Conservation (phyloP, 53 echinoderm and acorn worm genomes). For the Holothuria leucospilota region DNA sequence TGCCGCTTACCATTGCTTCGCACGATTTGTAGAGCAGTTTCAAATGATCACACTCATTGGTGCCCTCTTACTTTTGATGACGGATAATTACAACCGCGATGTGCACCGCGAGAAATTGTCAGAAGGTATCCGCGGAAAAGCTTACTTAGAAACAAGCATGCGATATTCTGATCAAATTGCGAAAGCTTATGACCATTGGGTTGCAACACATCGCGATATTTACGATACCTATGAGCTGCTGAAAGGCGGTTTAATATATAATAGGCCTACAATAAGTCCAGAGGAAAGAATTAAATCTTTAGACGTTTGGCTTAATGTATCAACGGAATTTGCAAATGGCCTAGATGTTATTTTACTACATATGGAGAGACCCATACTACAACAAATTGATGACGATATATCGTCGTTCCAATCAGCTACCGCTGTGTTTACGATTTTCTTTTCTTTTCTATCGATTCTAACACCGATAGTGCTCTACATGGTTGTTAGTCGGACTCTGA, state of each 20-base stretch:
- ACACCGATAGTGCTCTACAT: conserved; percentile 7
- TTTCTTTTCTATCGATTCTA: background rate
- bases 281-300: background rate
- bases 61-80: background rate
- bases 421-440: conserved; percentile 6
- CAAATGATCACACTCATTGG: background rate
- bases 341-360: background rate
- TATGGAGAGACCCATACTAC: background rate
- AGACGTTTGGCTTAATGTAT: background rate
- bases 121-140: conserved; percentile 8
- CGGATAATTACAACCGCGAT: background rate
- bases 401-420: conserved; percentile 1
- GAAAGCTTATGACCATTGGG: background rate
- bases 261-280: background rate
- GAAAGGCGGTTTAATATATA: background rate
- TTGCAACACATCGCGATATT: background rate
- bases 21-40: conserved; percentile 20
- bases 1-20: conserved; percentile 14
- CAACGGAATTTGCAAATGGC: background rate
- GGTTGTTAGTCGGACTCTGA: background rate
- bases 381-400: conserved; percentile 22
- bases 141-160: conserved; percentile 24
- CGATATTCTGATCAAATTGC: background rate
- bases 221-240: background rate
- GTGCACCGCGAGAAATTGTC: background rate